Conservation (phyloP, 1,140 invertebrate genomes). For the Caenorhabditis tropicalis region DNA sequence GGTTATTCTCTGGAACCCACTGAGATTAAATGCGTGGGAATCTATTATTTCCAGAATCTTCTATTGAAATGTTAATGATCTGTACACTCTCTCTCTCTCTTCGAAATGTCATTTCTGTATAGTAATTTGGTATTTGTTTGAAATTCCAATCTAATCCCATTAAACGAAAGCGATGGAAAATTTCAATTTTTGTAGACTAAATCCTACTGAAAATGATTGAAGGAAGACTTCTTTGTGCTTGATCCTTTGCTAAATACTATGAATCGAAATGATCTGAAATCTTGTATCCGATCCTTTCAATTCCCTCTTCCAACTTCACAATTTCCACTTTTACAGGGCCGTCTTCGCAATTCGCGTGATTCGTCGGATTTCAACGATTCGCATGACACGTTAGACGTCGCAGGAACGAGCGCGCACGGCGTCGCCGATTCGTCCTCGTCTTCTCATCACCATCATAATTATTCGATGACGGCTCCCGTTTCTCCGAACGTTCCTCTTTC, state of each 20-base stretch:
- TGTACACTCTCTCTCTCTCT: neutral
- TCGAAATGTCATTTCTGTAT: neutral
- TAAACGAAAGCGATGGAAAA: no score
- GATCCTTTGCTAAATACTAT: no score
- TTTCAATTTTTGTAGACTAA: no score
- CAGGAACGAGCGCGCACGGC: conserved; percentile 40
- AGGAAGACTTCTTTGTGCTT: no score
- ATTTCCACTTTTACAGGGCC: conserved; percentile 34
- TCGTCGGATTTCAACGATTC: conserved; percentile 49
- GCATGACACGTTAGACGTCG: conserved; percentile 46
- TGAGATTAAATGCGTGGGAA: neutral
- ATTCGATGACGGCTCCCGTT: conserved; percentile 53
- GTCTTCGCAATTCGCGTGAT: conserved; percentile 45
- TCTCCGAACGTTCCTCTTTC: conserved; percentile 51
- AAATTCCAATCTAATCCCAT: neutral
- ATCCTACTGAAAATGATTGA: no score
- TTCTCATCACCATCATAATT: conserved; percentile 11
- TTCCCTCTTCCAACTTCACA: no score
- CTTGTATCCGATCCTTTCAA: neutral
- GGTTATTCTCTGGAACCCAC: no score
- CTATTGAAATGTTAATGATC: neutral
- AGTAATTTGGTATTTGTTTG: neutral
- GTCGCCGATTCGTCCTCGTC: conserved; percentile 28
- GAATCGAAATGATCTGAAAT: no score
- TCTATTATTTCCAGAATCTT: neutral